Conservation (phyloP, 1,140 invertebrate species). For the Drosophila quadrilineata region DNA sequence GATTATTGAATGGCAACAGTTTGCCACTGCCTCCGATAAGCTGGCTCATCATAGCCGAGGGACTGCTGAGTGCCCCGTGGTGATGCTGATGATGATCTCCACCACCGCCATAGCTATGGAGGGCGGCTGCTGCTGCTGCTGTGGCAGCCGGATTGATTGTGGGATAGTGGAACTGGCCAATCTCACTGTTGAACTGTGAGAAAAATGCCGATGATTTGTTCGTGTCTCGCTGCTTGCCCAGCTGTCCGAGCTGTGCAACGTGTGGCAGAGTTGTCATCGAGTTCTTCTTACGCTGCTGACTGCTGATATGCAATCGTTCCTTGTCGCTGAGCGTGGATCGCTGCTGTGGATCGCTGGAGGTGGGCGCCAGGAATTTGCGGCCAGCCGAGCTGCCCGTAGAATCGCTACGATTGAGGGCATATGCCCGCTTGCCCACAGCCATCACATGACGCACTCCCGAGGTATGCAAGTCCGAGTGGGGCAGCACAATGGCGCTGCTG, state of each 20-base stretch:
- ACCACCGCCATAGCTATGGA: conserved; percentile 48
- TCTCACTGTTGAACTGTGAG: conserved; percentile 59
- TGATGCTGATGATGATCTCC: conserved; percentile 39
- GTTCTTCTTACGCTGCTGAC: conserved; percentile 75
- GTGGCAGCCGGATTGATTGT: conserved; percentile 42
- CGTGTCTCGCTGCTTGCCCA: conserved; percentile 45
- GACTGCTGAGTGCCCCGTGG: conserved; percentile 55
- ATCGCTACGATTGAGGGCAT: conserved; percentile 85
- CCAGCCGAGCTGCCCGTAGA: conserved; percentile 91
- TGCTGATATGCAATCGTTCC: conserved; percentile 76
- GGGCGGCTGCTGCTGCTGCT: neutral
- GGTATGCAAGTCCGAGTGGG: conserved; percentile 17
- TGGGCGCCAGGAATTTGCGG: conserved; percentile 93
- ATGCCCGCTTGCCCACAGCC: conserved; percentile 81
- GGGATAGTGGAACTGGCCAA: conserved; percentile 74
- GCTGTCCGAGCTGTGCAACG: conserved; percentile 38
- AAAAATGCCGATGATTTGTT: conserved; percentile 55
- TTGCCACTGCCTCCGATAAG: conserved; percentile 79
- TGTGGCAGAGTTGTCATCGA: conserved; percentile 71
- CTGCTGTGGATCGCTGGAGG: conserved; percentile 91
- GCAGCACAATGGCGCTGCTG: conserved; percentile 81
- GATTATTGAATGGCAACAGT: conserved; percentile 80
- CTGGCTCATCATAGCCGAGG: conserved; percentile 71
- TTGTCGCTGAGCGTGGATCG: conserved; percentile 85
- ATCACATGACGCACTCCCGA: conserved; percentile 52